These are phyloP conservation scores for Echinarachnius parma DNA, from an alignment of 53 echinoderm and acorn worm genomes.

Conservation along the genomic window DNA sequence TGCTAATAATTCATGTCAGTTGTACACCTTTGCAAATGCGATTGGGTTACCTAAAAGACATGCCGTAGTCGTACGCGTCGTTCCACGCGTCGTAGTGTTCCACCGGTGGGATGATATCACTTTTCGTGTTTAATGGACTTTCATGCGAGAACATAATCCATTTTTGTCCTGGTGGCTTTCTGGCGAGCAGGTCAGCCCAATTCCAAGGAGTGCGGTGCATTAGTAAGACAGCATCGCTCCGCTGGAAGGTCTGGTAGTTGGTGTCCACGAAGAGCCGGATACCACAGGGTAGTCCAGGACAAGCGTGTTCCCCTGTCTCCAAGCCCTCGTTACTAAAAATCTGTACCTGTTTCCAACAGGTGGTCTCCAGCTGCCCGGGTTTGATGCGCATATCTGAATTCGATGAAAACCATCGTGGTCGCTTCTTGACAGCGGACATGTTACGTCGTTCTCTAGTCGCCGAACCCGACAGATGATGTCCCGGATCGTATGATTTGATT, in stretches of 20 bases:
- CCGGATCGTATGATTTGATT: too few relatives aligned
- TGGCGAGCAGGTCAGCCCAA: conserved; percentile 1
- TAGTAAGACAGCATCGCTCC: conserved; percentile 25
- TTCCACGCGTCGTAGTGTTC: background rate
- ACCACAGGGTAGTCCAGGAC: conserved; percentile 21
- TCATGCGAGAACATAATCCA: conserved; percentile 24
- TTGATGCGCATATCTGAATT: too few relatives aligned
- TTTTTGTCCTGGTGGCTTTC: conserved; percentile 6
- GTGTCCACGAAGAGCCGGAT: conserved; percentile 12
- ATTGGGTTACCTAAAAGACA: conserved; percentile 16
- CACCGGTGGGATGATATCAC: conserved; percentile 2
- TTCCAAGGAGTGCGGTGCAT: background rate
- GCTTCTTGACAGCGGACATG: too few relatives aligned
- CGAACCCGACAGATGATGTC: too few relatives aligned
- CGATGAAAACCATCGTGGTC: too few relatives aligned
- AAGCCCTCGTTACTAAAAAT: background rate
- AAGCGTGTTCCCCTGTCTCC: background rate
- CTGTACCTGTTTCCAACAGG: conserved; percentile 4
- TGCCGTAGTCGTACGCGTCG: conserved; percentile 17
- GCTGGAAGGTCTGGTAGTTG: background rate
- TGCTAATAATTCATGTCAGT: too few relatives aligned
- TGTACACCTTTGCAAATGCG: too few relatives aligned
- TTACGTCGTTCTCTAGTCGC: too few relatives aligned
- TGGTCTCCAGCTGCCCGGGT: background rate
- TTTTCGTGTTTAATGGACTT: conserved; percentile 4